Percentiles rank a stretch among this genome's conserved stretches.
phyloP scores from a whole-genome alignment of 2,797 vertebrate genomes.

The Chelonia mydas region DNA sequence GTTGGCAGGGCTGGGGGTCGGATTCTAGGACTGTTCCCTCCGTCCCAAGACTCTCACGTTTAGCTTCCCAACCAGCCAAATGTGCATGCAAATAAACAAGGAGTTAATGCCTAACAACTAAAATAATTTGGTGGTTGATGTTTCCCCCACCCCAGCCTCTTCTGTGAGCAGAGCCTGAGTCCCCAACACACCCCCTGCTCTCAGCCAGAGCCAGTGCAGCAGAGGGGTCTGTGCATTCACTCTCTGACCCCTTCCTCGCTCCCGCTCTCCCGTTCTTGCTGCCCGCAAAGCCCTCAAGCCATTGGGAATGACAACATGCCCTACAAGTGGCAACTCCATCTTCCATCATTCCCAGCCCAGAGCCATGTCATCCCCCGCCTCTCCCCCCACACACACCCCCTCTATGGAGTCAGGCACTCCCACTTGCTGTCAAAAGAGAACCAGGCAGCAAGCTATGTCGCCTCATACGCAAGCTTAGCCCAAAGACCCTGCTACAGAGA shows the following conservation, averaged over 20 bases:
- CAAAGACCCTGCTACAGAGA: not conserved
- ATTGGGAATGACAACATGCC: not conserved
- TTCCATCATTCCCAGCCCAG: not conserved
- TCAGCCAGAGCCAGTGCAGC: not conserved
- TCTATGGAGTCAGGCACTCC: not conserved
- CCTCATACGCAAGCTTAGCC: not conserved
- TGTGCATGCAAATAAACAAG: not conserved
- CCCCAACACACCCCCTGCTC: not conserved
- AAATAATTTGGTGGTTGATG: rapidly evolving
- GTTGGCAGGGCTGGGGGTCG: not conserved
- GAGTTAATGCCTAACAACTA: not conserved
- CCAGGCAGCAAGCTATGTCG: not conserved
- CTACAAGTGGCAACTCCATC: not conserved
- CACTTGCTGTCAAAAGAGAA: not conserved
- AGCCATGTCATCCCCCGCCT: not conserved
- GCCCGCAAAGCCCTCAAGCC: not conserved
- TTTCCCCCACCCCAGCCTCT: not conserved
- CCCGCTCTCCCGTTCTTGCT: rapidly evolving
- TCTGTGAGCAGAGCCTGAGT: not conserved
- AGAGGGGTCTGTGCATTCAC: not conserved
- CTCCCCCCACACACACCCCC: no score
- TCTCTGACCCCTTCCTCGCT: rapidly evolving
- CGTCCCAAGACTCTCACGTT: not conserved
- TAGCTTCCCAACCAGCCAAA: not conserved
- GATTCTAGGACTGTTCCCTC: not conserved